These are phyloP conservation scores for Danio choprae DNA, from an alignment of 2,797 vertebrate species.

Conservation along the genomic window DNA sequence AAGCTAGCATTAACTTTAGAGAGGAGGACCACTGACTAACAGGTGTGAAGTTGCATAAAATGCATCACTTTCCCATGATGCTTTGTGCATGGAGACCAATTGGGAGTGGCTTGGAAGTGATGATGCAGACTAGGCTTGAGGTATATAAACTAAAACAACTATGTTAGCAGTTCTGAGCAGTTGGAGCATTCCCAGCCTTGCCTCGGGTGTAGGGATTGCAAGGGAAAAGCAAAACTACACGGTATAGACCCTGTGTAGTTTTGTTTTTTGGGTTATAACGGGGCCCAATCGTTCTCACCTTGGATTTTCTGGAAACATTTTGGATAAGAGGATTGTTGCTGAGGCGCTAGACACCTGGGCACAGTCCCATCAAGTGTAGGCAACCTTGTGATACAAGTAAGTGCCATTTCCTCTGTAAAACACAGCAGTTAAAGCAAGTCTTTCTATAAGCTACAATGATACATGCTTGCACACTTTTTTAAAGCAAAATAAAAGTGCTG, in stretches of 20 bases:
- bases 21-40: conserved; percentile 71
- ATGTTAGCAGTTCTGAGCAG: conserved; percentile 92
- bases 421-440: conserved; percentile 24
- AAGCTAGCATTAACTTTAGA: conserved; percentile 71
- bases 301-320: conserved; percentile 86
- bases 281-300: conserved; percentile 90
- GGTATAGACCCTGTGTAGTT: conserved; percentile 81
- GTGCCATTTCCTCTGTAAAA: conserved; percentile 69
- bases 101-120: conserved; percentile 60
- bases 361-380: conserved; percentile 86
- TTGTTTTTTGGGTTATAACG: conserved; percentile 88
- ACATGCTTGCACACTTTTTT: conserved; percentile 9
- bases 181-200: conserved; percentile 97
- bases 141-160: conserved; percentile 87
- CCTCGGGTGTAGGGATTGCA: conserved; percentile 99
- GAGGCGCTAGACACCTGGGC: conserved; percentile 82
- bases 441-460: conserved; percentile 18
- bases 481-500: conserved; percentile 18
- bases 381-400: conserved; percentile 93
- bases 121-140: conserved; percentile 77
- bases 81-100: conserved; percentile 79
- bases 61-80: conserved; percentile 76
- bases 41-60: conserved; percentile 75
- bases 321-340: conserved; percentile 83
- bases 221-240: conserved; percentile 93